Conservation (phyloP, 2,888 invertebrate genomes). For the Tinea pellionella region DNA sequence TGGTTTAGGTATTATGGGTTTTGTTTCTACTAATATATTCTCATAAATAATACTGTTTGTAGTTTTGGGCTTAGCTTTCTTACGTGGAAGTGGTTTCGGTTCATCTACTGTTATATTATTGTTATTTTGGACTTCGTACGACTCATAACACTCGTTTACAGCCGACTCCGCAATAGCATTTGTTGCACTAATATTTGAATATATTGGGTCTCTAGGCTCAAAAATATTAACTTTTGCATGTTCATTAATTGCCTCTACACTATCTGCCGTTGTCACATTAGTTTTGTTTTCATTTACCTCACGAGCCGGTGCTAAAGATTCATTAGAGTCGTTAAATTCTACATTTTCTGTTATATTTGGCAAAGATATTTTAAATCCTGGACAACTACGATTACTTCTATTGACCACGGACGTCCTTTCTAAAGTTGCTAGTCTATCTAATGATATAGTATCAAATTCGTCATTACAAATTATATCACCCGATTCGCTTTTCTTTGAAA, state of each 20-base stretch:
- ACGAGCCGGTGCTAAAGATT: conserved; percentile 33
- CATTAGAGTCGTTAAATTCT: conserved; percentile 46
- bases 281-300: conserved; percentile 31
- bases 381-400: conserved; percentile 60
- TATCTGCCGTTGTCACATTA: conserved; percentile 19
- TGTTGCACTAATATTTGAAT: conserved; percentile 24
- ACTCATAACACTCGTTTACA: conserved; percentile 57
- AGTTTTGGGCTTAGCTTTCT: conserved; percentile 22
- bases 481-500: conserved; percentile 58
- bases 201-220: conserved; percentile 32
- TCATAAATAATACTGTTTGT: conserved; percentile 41
- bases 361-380: conserved; percentile 58
- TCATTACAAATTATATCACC: conserved; percentile 57
- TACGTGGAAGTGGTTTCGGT: conserved; percentile 47
- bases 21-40: conserved; percentile 33
- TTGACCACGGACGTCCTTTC: conserved; percentile 56
- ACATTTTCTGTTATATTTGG: conserved; percentile 62
- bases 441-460: conserved; percentile 61
- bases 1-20: conserved; percentile 37
- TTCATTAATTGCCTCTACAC: conserved; percentile 39
- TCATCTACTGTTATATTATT: conserved; percentile 17
- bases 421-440: conserved; percentile 52
- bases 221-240: conserved; percentile 41
- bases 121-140: conserved; percentile 38
- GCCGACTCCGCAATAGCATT: conserved; percentile 34